phyloP scores from a whole-genome alignment of 2,888 invertebrate genomes.

The Trachelus stipa region DNA sequence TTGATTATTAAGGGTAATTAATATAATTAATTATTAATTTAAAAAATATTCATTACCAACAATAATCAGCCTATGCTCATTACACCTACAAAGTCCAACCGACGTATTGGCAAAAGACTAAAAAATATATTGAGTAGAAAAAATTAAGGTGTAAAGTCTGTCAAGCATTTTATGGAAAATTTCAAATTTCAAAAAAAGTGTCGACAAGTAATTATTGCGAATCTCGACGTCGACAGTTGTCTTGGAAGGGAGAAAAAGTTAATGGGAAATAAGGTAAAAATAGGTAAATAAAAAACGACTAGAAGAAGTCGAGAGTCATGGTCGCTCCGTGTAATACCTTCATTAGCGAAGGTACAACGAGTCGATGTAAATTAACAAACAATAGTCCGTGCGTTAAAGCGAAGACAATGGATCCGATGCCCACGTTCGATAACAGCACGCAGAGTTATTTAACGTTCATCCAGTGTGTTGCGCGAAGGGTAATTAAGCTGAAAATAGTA shows the following conservation, averaged over 20 bases:
- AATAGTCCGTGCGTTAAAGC: slow-evolving; percentile 20
- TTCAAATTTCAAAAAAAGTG: background rate
- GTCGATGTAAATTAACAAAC: slow-evolving; percentile 20
- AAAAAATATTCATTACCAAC: no score
- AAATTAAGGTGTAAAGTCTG: background rate
- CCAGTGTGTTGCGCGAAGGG: background rate
- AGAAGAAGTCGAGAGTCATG: background rate
- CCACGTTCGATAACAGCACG: slow-evolving; percentile 20
- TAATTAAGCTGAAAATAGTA: background rate
- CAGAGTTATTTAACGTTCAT: slow-evolving; percentile 12
- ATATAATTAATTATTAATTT: no score
- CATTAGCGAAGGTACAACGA: background rate
- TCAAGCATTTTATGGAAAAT: background rate
- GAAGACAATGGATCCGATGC: slow-evolving; percentile 23
- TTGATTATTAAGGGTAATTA: background rate
- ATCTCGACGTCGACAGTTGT: background rate
- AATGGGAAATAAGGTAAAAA: background rate
- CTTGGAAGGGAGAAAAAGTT: background rate
- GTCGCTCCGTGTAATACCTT: background rate
- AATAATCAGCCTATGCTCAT: no score
- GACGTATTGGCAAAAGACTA: background rate
- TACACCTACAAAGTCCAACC: background rate
- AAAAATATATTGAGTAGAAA: no score
- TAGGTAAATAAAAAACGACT: background rate
- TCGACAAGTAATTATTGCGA: background rate